Conservation (phyloP, 2,888 invertebrate species). For the Pardosa pseudoannulata region DNA sequence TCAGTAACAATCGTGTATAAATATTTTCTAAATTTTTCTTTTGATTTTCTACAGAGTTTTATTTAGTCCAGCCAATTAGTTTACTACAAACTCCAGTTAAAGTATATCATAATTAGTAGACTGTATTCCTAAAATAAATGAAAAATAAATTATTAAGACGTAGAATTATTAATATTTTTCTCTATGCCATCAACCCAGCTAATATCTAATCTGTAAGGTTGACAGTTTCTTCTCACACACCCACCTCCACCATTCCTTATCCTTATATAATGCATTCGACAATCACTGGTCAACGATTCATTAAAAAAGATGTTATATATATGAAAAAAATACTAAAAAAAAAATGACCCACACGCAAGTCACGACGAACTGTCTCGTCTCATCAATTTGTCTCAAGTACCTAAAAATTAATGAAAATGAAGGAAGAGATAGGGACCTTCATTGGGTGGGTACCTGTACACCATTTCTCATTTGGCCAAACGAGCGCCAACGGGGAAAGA, state of each 20-base stretch:
- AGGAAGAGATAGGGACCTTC: slow-evolving; percentile 8
- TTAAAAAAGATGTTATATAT: slow-evolving; percentile 46
- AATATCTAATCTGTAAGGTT: background rate
- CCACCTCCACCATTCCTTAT: too few species aligned
- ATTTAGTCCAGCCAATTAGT: too few species aligned
- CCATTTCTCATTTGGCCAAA: slow-evolving; percentile 65
- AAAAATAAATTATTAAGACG: too few species aligned
- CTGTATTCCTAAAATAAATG: too few species aligned
- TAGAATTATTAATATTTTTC: too few species aligned
- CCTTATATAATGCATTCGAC: background rate
- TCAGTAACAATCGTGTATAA: too few species aligned
- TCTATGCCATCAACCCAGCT: too few species aligned
- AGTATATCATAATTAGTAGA: too few species aligned
- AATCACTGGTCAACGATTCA: slow-evolving; percentile 37
- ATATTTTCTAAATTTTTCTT: too few species aligned
- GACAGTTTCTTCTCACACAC: background rate
- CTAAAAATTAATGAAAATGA: slow-evolving; percentile 66
- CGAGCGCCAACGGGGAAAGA: slow-evolving; percentile 46
- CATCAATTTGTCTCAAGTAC: slow-evolving; percentile 66
- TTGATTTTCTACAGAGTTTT: too few species aligned
- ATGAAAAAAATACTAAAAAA: too few species aligned
- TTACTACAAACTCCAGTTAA: too few species aligned
- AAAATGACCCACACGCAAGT: slow-evolving; percentile 38
- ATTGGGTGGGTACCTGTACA: slow-evolving; percentile 40
- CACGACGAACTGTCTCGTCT: slow-evolving; percentile 36